These are phyloP conservation scores for Lordiphosa andalusiaca DNA, from an alignment of 2,888 invertebrate genomes.

Conservation along the genomic window DNA sequence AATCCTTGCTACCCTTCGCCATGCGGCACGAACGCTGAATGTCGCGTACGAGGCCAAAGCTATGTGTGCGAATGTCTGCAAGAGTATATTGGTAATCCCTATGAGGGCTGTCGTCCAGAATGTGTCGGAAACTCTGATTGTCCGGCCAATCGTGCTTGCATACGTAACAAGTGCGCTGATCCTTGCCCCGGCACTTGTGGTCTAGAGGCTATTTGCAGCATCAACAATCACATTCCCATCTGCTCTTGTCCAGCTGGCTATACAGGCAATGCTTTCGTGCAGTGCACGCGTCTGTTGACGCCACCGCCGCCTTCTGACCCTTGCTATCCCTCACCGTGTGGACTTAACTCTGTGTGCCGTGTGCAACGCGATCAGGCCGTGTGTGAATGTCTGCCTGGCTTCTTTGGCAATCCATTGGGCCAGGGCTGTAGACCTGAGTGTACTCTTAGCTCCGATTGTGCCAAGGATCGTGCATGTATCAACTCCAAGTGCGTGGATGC, in stretches of 20 bases:
- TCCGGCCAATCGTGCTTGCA: slow-evolving; percentile 89
- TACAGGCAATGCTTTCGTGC: slow-evolving; percentile 84
- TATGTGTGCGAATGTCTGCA: slow-evolving; percentile 84
- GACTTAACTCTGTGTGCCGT: slow-evolving; percentile 87
- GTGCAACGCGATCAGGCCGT: slow-evolving; percentile 82
- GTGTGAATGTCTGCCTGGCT: slow-evolving; percentile 89
- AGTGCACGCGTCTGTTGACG: slow-evolving; percentile 79
- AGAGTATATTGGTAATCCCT: slow-evolving; percentile 88
- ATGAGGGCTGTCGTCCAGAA: slow-evolving; percentile 89
- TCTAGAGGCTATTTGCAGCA: slow-evolving; percentile 88
- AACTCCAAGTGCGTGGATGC: slow-evolving; percentile 90
- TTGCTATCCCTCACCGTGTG: slow-evolving; percentile 89
- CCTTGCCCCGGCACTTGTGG: slow-evolving; percentile 92
- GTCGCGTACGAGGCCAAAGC: slow-evolving; percentile 82
- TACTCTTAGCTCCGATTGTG: slow-evolving; percentile 89
- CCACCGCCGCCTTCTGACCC: slow-evolving; percentile 80
- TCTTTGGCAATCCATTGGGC: slow-evolving; percentile 85
- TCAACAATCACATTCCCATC: slow-evolving; percentile 85
- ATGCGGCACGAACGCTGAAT: slow-evolving; percentile 86
- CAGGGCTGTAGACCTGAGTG: slow-evolving; percentile 91
- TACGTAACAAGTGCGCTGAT: slow-evolving; percentile 90
- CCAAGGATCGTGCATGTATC: slow-evolving; percentile 87
- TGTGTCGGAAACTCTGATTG: slow-evolving; percentile 94
- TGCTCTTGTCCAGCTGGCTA: slow-evolving; percentile 85
- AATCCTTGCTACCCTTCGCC: slow-evolving; percentile 87